phyloP scores from a whole-genome alignment of 2,888 invertebrate species.

The Eremobia ochroleuca region DNA sequence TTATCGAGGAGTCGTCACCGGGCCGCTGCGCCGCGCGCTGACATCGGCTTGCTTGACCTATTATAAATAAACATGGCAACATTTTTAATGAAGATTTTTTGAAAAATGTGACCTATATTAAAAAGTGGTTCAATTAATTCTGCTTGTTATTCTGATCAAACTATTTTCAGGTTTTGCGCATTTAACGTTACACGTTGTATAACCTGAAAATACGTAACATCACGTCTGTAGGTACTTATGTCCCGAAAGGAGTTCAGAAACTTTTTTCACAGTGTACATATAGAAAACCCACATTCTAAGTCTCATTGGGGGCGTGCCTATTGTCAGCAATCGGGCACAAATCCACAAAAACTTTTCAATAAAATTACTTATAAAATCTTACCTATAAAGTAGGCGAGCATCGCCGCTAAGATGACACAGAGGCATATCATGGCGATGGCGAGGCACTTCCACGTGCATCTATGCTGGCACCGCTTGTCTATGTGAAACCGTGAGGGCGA shows the following conservation, averaged over 20 bases:
- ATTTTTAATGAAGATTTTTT: too few relatives aligned
- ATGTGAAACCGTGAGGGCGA: conserved; percentile 98
- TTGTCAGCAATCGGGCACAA: background rate
- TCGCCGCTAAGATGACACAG: conserved; percentile 97
- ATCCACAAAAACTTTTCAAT: background rate
- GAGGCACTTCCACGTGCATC: conserved; percentile 99
- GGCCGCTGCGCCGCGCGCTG: too few relatives aligned
- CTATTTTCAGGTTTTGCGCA: too few relatives aligned
- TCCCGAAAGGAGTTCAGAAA: background rate
- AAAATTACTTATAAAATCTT: conserved; percentile 79
- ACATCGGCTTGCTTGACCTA: too few relatives aligned
- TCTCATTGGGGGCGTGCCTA: background rate
- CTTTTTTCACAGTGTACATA: background rate
- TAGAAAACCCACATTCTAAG: background rate
- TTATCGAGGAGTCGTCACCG: too few relatives aligned
- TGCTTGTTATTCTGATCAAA: too few relatives aligned
- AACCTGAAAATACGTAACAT: background rate
- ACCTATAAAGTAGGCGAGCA: conserved; percentile 99
- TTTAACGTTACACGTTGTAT: too few relatives aligned
- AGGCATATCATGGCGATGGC: conserved; percentile 98
- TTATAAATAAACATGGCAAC: too few relatives aligned
- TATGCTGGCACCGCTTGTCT: conserved; percentile 97
- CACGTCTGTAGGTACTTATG: background rate
- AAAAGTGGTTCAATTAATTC: too few relatives aligned
- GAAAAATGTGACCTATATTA: too few relatives aligned